Conservation (phyloP, 2,113 vertebrate genomes). For the Oncorhynchus nerka region DNA sequence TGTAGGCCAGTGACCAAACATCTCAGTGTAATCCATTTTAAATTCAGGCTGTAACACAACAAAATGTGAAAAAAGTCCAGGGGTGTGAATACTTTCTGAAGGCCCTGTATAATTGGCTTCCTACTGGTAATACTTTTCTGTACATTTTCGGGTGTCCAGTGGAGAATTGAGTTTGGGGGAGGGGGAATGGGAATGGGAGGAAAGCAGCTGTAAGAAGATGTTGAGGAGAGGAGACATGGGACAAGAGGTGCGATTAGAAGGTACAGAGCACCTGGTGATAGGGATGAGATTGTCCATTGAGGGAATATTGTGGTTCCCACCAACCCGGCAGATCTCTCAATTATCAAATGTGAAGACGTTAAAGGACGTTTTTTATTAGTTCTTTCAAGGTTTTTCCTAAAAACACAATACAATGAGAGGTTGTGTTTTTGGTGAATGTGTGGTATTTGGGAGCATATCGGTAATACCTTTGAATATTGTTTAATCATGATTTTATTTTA, state of each 20-base stretch:
- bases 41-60: no score
- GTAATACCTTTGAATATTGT: no score
- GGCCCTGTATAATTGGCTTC: no score
- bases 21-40: no score
- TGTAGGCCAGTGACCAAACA: no score
- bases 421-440: not conserved
- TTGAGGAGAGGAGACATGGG: slow-evolving; percentile 14
- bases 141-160: slow-evolving; percentile 12
- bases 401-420: not conserved
- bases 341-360: slow-evolving; percentile 1
- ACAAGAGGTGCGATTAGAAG: slow-evolving; percentile 23
- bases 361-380: not conserved
- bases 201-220: slow-evolving; percentile 24
- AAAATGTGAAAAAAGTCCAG: no score
- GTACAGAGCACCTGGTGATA: not conserved
- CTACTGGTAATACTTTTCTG: slow-evolving; percentile 7
- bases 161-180: slow-evolving; percentile 14
- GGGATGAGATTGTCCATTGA: slow-evolving; percentile 21
- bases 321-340: no score
- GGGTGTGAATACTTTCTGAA: no score
- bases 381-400: not conserved
- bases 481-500: no score
- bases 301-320: not conserved
- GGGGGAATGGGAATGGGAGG: no score
- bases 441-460: no score